Evolutionary conservation across 2,797 vertebrate species (phyloP).

Genomic region (Propithecus perrieri): DNA sequence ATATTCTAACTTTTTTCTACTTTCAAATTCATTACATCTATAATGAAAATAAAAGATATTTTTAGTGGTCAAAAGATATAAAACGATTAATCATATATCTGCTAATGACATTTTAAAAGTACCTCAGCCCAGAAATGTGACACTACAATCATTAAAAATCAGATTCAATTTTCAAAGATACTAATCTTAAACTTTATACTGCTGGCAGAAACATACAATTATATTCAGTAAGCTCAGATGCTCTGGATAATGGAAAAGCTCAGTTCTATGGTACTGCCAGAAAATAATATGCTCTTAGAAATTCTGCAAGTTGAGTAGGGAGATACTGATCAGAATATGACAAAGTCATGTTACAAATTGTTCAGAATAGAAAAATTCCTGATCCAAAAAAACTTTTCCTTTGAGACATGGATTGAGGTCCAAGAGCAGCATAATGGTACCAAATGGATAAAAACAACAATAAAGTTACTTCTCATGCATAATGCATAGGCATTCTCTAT

Average conservation of each 20-base stretch:
- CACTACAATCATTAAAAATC: slow-evolving; percentile 87
- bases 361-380: slow-evolving; percentile 80
- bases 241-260: slow-evolving; percentile 79
- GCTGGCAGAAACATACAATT: slow-evolving; percentile 85
- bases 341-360: slow-evolving; percentile 83
- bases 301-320: slow-evolving; percentile 80
- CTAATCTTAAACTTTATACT: slow-evolving; percentile 85
- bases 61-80: slow-evolving; percentile 85
- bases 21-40: slow-evolving; percentile 85
- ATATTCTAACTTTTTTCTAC: slow-evolving; percentile 77
- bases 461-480: slow-evolving; percentile 86
- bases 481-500: slow-evolving; percentile 84
- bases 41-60: slow-evolving; percentile 85
- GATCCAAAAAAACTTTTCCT: slow-evolving; percentile 75
- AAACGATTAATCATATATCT: slow-evolving; percentile 84
- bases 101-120: slow-evolving; percentile 86
- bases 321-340: slow-evolving; percentile 82
- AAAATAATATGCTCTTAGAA: slow-evolving; percentile 83
- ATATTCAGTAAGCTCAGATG: slow-evolving; percentile 77
- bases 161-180: slow-evolving; percentile 87
- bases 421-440: slow-evolving; percentile 85
- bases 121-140: slow-evolving; percentile 84
- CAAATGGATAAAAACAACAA: slow-evolving; percentile 85
- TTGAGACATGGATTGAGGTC: slow-evolving; percentile 82
- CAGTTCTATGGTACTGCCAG: slow-evolving; percentile 77